A percentile compares a stretch with the other conserved stretches of the same genome.
Conservation (phyloP, 2,113 vertebrate genomes). For the Xenotilapia caudafasciata region DNA sequence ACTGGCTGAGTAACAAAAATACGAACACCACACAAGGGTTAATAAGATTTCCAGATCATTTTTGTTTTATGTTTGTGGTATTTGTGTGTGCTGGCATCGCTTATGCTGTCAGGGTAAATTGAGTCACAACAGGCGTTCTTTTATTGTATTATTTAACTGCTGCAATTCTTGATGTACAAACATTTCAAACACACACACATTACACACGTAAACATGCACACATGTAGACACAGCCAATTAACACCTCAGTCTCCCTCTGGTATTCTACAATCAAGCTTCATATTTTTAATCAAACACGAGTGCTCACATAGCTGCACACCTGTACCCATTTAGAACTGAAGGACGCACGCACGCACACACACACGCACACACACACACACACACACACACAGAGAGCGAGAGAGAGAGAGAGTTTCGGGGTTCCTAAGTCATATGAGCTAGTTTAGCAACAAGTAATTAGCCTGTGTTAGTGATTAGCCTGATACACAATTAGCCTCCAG, state of each 20-base stretch:
- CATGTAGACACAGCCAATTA: conserved; percentile 37
- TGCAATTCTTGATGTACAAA: conserved; percentile 27
- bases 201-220: neutral
- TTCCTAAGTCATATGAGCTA: conserved; percentile 13
- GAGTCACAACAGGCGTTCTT: conserved; percentile 34
- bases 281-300: conserved; percentile 56
- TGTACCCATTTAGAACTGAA: conserved; percentile 10
- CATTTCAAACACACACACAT: conserved; percentile 17
- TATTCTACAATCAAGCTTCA: conserved; percentile 35
- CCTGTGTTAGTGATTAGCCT: conserved; percentile 14
- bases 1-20: no score
- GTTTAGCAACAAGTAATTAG: conserved; percentile 39
- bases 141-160: conserved; percentile 42
- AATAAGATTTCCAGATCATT: neutral
- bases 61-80: neutral
- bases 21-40: no score
- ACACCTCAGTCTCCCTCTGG: conserved; percentile 44
- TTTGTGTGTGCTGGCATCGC: neutral
- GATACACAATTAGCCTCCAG: conserved; percentile 19
- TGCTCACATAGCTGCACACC: conserved; percentile 34
- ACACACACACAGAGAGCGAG: neutral
- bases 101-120: conserved; percentile 6
- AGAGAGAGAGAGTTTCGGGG: neutral
- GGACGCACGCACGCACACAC: fast-evolving
- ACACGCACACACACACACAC: fast-evolving